Percentiles rank a stretch among this genome's conserved stretches.
These are phyloP conservation scores for Barnardius zonarius DNA, from an alignment of 2,113 vertebrate genomes.

Conservation along the genomic window DNA sequence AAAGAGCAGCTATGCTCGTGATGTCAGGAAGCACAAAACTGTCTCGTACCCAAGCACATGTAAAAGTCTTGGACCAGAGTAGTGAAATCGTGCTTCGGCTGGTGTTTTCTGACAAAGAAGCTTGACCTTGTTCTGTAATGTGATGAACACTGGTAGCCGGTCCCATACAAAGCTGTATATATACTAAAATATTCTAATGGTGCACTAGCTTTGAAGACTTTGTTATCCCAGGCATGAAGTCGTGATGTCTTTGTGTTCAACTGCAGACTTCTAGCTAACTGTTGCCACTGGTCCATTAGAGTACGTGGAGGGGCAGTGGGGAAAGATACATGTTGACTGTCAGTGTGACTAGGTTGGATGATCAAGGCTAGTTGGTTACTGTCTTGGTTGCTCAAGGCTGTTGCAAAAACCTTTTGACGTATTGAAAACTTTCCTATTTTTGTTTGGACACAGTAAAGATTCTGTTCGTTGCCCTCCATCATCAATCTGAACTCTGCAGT, in stretches of 20 bases:
- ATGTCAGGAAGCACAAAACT: background rate
- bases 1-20: background rate
- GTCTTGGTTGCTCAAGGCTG: background rate
- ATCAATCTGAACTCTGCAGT: background rate
- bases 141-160: background rate
- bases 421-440: background rate
- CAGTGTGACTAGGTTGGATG: too few species aligned
- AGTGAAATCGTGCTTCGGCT: too few species aligned
- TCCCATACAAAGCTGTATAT: background rate
- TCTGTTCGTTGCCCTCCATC: background rate
- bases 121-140: background rate
- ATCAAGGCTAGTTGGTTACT: background rate
- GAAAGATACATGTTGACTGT: background rate
- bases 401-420: background rate
- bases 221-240: background rate
- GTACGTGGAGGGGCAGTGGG: background rate
- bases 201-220: background rate
- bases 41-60: accelerated
- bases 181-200: background rate
- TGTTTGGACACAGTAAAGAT: accelerated
- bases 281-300: background rate
- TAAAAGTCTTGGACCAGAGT: accelerated
- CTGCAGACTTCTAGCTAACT: accelerated
- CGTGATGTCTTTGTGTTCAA: too few species aligned
- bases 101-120: background rate